These are phyloP conservation scores for Myrmecobius fasciatus DNA, from an alignment of 2,113 vertebrate species.

Conservation along the genomic window DNA sequence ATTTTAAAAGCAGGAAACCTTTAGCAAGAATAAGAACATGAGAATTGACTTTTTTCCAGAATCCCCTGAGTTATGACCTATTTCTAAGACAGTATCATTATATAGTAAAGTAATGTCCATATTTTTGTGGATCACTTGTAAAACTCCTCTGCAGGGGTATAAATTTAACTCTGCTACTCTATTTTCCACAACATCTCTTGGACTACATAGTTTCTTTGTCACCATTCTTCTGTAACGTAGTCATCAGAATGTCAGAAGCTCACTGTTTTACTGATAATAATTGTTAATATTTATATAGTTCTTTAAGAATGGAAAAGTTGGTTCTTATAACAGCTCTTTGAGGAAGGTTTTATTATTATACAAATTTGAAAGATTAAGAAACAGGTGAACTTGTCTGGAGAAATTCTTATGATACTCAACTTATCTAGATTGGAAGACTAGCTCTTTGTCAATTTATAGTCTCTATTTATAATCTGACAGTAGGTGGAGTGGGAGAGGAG, in stretches of 20 bases:
- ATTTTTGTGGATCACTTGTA: not conserved
- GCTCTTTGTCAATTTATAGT: not conserved
- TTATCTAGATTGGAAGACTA: not conserved
- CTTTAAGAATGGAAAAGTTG: not conserved
- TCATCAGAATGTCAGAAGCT: not conserved
- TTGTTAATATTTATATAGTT: not conserved
- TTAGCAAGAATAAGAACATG: not conserved
- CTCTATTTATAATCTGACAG: not conserved
- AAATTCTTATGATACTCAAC: not conserved
- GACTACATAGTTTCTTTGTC: not conserved
- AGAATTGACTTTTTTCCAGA: not conserved
- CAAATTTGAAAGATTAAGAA: not conserved
- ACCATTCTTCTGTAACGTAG: not conserved
- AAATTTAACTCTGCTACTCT: not conserved
- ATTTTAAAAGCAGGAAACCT: not conserved
- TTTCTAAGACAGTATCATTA: not conserved
- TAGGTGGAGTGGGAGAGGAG: not conserved
- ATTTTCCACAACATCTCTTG: not conserved
- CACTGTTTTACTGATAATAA: not conserved
- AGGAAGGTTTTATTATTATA: not conserved
- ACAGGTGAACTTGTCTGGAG: not conserved
- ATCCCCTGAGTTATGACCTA: not conserved
- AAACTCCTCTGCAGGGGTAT: not conserved
- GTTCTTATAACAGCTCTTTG: not conserved
- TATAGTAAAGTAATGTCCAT: not conserved